A percentile compares a stretch with the other conserved stretches of the same genome.
Evolutionary conservation across 2,888 invertebrate species (phyloP).

Genomic region (Athetis lepigone): DNA sequence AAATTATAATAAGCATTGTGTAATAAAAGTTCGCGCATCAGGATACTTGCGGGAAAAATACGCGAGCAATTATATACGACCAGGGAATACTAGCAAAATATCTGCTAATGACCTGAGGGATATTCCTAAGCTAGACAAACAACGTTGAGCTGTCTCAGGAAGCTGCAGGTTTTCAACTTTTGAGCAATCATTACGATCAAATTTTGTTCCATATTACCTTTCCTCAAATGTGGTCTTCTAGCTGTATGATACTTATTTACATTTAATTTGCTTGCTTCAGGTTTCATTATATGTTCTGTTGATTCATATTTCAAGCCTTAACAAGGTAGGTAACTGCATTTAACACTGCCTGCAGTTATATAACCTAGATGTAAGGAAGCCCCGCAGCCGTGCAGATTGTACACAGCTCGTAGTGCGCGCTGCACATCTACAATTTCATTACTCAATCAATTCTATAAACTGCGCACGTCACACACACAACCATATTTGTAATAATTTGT

Average conservation of each 20-base stretch:
- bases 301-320: no score
- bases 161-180: no score
- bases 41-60: slow-evolving; percentile 33
- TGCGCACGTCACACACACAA: slow-evolving; percentile 21
- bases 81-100: slow-evolving; percentile 2
- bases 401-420: background rate
- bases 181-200: no score
- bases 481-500: no score
- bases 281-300: no score
- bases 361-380: slow-evolving; percentile 5
- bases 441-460: slow-evolving; percentile 32
- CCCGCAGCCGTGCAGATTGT: background rate
- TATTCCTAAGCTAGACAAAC: background rate
- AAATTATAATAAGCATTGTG: slow-evolving; percentile 49
- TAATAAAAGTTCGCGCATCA: slow-evolving; percentile 36
- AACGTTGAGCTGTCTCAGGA: background rate
- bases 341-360: background rate
- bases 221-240: no score
- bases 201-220: no score
- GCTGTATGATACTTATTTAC: no score
- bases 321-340: no score
- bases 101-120: slow-evolving; percentile 21
- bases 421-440: slow-evolving; percentile 32
- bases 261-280: no score
- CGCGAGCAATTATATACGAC: slow-evolving; percentile 17